Percentiles rank a stretch among this genome's conserved stretches.
Evolutionary conservation across 2,797 vertebrate species (phyloP).

Genomic region (Synaphobranchus kaupii): DNA sequence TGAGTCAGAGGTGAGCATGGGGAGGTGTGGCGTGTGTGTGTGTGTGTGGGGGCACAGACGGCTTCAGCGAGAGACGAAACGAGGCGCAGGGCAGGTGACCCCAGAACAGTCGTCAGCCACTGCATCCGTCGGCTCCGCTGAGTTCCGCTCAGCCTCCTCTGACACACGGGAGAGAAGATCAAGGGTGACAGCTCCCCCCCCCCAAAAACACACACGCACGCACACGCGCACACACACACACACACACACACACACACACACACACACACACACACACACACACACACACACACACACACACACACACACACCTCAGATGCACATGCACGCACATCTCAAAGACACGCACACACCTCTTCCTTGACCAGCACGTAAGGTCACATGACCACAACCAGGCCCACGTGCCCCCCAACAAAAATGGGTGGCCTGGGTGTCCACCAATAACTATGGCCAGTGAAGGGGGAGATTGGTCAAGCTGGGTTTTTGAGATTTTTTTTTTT

Average conservation of each 20-base stretch:
- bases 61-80: neutral
- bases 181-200: conserved; percentile 63
- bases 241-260: conserved; percentile 39
- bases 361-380: conserved; percentile 21
- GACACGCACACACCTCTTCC: neutral
- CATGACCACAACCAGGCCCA: neutral
- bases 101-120: conserved; percentile 36
- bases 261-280: conserved; percentile 40
- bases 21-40: too few relatives aligned
- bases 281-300: conserved; percentile 46
- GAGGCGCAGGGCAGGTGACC: conserved; percentile 27
- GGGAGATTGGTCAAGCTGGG: too few relatives aligned
- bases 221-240: conserved; percentile 39
- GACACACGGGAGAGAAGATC: conserved; percentile 66
- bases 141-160: neutral
- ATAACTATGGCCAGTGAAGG: neutral
- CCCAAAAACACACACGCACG: conserved; percentile 51
- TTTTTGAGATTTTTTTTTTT: neutral
- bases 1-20: too few relatives aligned
- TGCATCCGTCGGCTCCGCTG: neutral
- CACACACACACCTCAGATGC: conserved; percentile 36
- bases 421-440: neutral
- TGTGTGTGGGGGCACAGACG: too few relatives aligned
- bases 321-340: conserved; percentile 19
- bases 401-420: neutral